Evolutionary conservation across 2,888 invertebrate species (phyloP).

Genomic region (Zygaena filipendulae): DNA sequence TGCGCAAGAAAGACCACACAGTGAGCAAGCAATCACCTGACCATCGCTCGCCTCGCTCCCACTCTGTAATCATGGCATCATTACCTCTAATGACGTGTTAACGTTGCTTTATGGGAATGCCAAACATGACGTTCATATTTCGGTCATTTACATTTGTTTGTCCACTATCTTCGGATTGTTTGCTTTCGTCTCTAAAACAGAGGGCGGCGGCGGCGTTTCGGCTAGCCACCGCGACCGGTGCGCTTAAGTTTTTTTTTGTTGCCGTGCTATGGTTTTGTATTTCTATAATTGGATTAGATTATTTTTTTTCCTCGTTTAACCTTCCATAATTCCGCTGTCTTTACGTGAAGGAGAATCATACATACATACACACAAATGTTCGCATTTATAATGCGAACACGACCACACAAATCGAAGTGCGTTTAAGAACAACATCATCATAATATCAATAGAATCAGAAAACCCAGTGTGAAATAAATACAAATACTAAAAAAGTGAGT

Average conservation of each 20-base stretch:
- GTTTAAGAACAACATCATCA: too few species aligned
- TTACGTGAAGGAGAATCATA: too few species aligned
- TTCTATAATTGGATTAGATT: too few species aligned
- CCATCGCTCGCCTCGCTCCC: constrained; percentile 48
- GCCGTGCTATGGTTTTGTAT: too few species aligned
- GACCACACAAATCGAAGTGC: too few species aligned
- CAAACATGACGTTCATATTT: constrained; percentile 68
- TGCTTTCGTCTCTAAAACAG: constrained; percentile 63
- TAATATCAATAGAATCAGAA: too few species aligned
- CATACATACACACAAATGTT: too few species aligned
- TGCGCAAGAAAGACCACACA: constrained; percentile 52
- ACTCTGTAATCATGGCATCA: constrained; percentile 64
- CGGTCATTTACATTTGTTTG: constrained; percentile 69
- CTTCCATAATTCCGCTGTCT: too few species aligned
- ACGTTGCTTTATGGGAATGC: constrained; percentile 68
- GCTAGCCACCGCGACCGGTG: constrained; percentile 52
- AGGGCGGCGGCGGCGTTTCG: constrained; percentile 65
- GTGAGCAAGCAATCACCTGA: constrained; percentile 54
- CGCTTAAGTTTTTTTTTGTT: constrained; percentile 38
- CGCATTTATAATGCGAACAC: too few species aligned
- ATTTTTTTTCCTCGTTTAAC: too few species aligned
- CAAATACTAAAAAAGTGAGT: too few species aligned
- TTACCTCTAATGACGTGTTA: constrained; percentile 69
- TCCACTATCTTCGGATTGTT: constrained; percentile 60
- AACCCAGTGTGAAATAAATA: too few species aligned